Conservation (phyloP, 2,113 vertebrate species). For the Takifugu bimaculatus region DNA sequence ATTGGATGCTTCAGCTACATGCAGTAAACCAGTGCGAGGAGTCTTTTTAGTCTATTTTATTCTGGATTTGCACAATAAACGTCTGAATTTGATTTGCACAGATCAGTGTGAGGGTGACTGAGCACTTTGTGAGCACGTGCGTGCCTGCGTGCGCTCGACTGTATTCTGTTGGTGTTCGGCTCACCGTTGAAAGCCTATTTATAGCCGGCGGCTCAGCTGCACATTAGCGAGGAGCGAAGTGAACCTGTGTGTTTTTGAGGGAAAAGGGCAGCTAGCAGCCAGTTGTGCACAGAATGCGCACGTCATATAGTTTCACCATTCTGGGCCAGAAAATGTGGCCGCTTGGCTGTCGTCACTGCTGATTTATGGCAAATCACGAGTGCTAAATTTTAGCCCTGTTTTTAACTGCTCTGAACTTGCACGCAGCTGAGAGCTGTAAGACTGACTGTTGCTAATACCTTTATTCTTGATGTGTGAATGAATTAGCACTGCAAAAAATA, state of each 20-base stretch:
- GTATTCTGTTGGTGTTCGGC: constrained; percentile 28
- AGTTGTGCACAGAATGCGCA: too few relatives aligned
- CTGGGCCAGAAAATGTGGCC: too few relatives aligned
- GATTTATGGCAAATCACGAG: too few relatives aligned
- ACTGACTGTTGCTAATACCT: too few relatives aligned
- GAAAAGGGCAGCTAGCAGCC: constrained; percentile 28
- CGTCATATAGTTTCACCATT: background rate
- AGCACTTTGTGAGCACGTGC: constrained; percentile 12
- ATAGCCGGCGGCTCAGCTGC: background rate
- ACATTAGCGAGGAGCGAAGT: constrained; percentile 40
- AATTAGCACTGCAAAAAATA: too few relatives aligned
- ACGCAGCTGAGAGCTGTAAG: too few relatives aligned
- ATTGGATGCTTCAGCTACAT: background rate
- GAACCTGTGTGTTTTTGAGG: constrained; percentile 38
- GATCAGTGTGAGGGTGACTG: constrained; percentile 21
- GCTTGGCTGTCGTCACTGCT: too few relatives aligned
- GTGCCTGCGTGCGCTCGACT: constrained; percentile 13
- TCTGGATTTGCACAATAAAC: constrained; percentile 55
- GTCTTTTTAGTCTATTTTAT: constrained; percentile 26
- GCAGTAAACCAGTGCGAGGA: constrained; percentile 12
- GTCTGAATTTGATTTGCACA: constrained; percentile 53
- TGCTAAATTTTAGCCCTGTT: too few relatives aligned
- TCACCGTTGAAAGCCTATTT: constrained; percentile 11
- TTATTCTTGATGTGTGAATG: too few relatives aligned
- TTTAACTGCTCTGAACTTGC: too few relatives aligned